phyloP scores from a whole-genome alignment of 2,113 vertebrate species.

The Perca schrenkii region DNA sequence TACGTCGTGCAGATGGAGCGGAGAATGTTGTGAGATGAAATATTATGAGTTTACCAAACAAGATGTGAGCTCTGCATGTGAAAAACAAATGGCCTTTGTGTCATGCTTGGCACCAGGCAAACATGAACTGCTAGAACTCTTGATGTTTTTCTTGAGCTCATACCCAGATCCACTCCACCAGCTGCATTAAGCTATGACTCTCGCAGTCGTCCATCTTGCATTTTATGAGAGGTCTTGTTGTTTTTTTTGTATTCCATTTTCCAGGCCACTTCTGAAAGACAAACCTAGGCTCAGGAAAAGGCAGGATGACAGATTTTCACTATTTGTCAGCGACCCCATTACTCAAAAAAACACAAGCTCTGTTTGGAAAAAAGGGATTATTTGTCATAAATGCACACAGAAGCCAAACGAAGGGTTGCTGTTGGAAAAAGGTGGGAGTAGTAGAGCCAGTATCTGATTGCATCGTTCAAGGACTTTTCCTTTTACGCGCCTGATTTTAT shows the following conservation, averaged over 20 bases:
- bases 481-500: constrained; percentile 10
- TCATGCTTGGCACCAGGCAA: constrained; percentile 69
- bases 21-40: constrained; percentile 6
- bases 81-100: constrained; percentile 74
- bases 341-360: constrained; percentile 61
- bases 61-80: constrained; percentile 48
- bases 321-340: constrained; percentile 58
- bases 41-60: constrained; percentile 15
- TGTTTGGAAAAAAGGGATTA: constrained; percentile 52
- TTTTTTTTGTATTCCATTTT: constrained; percentile 41
- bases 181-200: constrained; percentile 63
- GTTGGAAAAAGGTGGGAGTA: constrained; percentile 57
- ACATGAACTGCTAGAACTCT: constrained; percentile 54
- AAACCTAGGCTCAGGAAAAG: constrained; percentile 38
- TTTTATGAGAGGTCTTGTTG: constrained; percentile 65
- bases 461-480: constrained; percentile 37
- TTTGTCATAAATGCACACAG: constrained; percentile 2
- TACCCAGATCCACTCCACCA: constrained; percentile 69
- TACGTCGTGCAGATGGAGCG: background rate
- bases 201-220: constrained; percentile 60
- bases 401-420: constrained; percentile 21
- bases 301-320: constrained; percentile 54
- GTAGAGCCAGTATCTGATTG: constrained; percentile 18
- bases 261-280: constrained; percentile 66
- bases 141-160: constrained; percentile 67